Conservation (phyloP, 2,113 vertebrate genomes). For the Heloderma charlesbogerti region DNA sequence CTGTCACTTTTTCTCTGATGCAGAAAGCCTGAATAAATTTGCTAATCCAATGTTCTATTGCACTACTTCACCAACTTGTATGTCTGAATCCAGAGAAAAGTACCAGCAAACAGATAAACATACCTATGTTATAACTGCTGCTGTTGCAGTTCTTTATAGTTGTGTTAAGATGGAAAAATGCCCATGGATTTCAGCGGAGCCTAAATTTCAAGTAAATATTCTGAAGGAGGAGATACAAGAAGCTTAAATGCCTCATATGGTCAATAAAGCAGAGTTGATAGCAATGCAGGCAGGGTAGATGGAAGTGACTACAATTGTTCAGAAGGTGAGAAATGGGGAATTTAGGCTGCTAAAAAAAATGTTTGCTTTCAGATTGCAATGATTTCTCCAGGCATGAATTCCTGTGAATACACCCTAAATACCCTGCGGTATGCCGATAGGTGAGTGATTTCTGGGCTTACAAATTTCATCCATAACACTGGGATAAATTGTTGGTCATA, state of each 20-base stretch:
- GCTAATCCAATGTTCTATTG: not conserved
- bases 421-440: slow-evolving; percentile 97
- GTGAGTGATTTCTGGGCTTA: slow-evolving; percentile 73
- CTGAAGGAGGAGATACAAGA: not conserved
- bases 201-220: not conserved
- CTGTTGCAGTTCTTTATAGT: not conserved
- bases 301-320: not conserved
- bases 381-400: slow-evolving; percentile 95
- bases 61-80: not conserved
- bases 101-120: not conserved
- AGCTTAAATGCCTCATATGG: not conserved
- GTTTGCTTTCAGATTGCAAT: slow-evolving; percentile 90
- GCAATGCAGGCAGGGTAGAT: not conserved
- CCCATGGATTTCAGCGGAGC: not conserved
- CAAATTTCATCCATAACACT: not conserved
- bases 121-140: not conserved
- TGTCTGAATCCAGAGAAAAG: not conserved
- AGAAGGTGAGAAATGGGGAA: not conserved
- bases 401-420: slow-evolving; percentile 97
- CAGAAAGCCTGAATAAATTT: not conserved
- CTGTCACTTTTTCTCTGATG: not conserved
- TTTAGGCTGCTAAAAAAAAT: not conserved
- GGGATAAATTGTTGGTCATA: not conserved
- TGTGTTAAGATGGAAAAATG: not conserved
- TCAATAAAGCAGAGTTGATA: not conserved